Evolutionary conservation across 2,888 invertebrate species (phyloP).

Genomic region (Ischnura elegans): DNA sequence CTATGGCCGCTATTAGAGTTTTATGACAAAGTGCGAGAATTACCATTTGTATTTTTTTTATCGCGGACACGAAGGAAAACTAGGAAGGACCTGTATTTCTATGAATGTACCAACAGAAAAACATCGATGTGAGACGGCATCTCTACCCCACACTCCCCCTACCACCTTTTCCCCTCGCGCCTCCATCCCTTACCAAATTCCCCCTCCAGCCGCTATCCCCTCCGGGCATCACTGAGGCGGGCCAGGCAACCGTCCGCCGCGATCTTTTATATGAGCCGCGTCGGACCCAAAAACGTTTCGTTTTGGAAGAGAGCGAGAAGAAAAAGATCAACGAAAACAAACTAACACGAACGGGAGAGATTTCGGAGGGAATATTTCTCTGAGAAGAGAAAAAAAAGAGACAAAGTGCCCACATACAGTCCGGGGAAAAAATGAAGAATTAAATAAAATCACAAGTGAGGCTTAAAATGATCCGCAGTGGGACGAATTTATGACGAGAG

Average conservation of each 20-base stretch:
- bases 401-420: background rate
- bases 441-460: background rate
- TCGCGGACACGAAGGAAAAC: no score
- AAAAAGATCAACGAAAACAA: background rate
- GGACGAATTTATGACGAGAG: background rate
- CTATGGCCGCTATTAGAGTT: no score
- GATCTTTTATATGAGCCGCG: slow-evolving; percentile 26
- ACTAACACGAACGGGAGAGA: background rate
- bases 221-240: background rate
- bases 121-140: no score
- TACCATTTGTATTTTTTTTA: no score
- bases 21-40: no score
- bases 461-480: background rate
- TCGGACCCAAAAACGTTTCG: background rate
- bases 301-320: background rate
- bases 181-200: background rate
- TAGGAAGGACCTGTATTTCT: no score
- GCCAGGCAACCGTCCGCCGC: background rate
- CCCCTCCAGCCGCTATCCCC: background rate
- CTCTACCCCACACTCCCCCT: no score
- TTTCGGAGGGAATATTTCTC: background rate
- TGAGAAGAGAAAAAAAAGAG: background rate
- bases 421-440: background rate
- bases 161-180: background rate
- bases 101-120: no score